Evolutionary conservation across 2,113 vertebrate species (phyloP), one percentile per base, ranked within the genome.

Genomic region (Sinocyclocheilus grahami): DNA sequence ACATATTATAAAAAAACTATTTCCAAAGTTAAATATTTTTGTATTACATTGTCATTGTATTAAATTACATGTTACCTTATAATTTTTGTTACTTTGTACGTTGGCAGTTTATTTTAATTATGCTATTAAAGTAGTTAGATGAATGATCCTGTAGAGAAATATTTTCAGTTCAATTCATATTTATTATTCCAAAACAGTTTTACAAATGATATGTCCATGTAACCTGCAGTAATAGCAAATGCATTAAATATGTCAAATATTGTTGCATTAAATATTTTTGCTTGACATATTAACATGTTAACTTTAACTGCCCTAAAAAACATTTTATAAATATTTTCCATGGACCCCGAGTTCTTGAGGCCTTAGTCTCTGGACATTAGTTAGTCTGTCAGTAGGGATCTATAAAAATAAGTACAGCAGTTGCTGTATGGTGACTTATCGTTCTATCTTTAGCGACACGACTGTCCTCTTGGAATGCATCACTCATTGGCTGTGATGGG

Each of bases 391-490:
- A 20, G 24, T 58, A 55, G 7, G 7, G 46, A 58, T 53, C 53
- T 10, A 37, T 30, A 55, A 55, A 58, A 33, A 81, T 81, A 20
- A 63, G 20, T 4, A 63, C 5, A 63, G 33, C 6, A 63, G 27
- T 46, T 42, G n/a, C 42, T 2, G 14, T 51, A 51, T 6, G 42
- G 7, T 82, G 42, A 48, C 14, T 18, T 48, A 33, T 82, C 80
- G n/a, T 67, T 62, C 65, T 69, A 71, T 33, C 4, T 78, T 76
- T 76, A 76, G 74, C 12, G 5, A 16, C 5, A 18, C 51, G 33
- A 27, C 27, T 78, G 18, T 55, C 63, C 6, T 20, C 48, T 71
- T 71, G 11, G 11, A 63, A 81, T 81, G 60, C 78, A 83, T 69
- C 65, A 55, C 46, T 55, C 27, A 55, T 83, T 83, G 39, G 9